These are phyloP conservation scores for Aleadryas rufinucha DNA, from an alignment of 2,113 vertebrate genomes.

Conservation along the genomic window DNA sequence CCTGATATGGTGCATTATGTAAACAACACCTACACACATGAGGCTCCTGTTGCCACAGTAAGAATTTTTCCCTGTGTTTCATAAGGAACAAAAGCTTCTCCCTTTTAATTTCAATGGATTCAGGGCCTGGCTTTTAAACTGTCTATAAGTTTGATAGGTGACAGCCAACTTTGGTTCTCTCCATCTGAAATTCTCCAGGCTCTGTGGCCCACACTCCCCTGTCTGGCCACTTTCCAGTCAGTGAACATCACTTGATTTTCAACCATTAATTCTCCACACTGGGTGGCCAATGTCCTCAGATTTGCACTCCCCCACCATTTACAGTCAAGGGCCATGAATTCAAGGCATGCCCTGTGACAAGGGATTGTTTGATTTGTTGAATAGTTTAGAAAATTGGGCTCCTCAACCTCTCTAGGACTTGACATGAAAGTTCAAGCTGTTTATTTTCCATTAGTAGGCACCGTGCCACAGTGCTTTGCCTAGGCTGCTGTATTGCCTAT, in stretches of 20 bases:
- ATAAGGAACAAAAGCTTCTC: not conserved
- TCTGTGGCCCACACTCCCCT: not conserved
- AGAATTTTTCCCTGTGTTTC: not conserved
- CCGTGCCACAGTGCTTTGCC: not conserved
- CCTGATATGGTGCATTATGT: not conserved
- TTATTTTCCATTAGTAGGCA: not conserved
- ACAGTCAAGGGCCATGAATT: not conserved
- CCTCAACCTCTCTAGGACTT: not conserved
- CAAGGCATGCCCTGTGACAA: not conserved
- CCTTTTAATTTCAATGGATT: not conserved
- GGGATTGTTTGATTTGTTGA: not conserved
- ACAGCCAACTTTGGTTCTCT: not conserved
- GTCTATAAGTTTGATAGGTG: too few relatives aligned
- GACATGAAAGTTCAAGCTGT: not conserved
- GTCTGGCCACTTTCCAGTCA: not conserved
- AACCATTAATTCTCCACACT: not conserved
- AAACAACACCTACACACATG: not conserved
- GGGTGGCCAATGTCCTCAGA: rapidly evolving
- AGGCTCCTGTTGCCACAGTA: not conserved
- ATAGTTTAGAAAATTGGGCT: not conserved
- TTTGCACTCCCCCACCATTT: not conserved
- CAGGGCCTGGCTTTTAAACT: not conserved
- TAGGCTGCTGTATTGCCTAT: not conserved
- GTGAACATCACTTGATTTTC: not conserved
- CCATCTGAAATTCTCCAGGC: not conserved